Evolutionary conservation across 2,113 vertebrate species (phyloP).

Genomic region (Callaeas wilsoni): DNA sequence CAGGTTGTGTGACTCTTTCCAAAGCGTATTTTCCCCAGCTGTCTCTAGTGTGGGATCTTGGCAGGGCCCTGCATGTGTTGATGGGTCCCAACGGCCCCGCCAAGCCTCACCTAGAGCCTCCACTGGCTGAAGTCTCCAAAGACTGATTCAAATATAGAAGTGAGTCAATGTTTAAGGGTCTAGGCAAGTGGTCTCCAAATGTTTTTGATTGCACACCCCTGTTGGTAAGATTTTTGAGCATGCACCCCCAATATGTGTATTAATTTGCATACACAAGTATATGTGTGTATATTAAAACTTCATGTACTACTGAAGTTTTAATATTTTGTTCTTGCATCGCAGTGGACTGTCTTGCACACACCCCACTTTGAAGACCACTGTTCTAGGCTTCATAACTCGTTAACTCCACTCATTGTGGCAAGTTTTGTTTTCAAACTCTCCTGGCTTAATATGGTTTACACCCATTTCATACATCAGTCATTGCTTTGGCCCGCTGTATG

Average conservation of each 20-base stretch:
- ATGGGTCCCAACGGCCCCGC: fast-evolving
- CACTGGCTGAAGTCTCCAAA: fast-evolving
- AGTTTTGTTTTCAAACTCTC: background rate
- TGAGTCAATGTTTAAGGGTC: background rate
- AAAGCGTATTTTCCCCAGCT: background rate
- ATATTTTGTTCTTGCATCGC: background rate
- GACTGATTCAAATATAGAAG: background rate
- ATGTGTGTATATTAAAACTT: background rate
- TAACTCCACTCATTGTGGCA: background rate
- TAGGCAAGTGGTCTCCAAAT: background rate
- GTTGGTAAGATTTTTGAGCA: background rate
- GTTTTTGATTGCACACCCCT: background rate
- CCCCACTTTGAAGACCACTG: background rate
- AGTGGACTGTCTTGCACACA: background rate
- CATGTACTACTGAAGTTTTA: background rate
- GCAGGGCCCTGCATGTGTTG: background rate
- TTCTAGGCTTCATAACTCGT: background rate
- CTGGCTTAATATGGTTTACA: background rate
- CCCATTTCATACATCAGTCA: fast-evolving
- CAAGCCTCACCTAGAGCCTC: background rate
- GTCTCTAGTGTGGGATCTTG: fast-evolving
- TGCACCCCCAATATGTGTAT: background rate
- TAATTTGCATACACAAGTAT: background rate
- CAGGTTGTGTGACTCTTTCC: background rate
- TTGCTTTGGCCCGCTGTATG: background rate